Evolutionary conservation across 2,113 vertebrate species (phyloP), one percentile per base, ranked within the genome.

Genomic region (Caranx melampygus): DNA sequence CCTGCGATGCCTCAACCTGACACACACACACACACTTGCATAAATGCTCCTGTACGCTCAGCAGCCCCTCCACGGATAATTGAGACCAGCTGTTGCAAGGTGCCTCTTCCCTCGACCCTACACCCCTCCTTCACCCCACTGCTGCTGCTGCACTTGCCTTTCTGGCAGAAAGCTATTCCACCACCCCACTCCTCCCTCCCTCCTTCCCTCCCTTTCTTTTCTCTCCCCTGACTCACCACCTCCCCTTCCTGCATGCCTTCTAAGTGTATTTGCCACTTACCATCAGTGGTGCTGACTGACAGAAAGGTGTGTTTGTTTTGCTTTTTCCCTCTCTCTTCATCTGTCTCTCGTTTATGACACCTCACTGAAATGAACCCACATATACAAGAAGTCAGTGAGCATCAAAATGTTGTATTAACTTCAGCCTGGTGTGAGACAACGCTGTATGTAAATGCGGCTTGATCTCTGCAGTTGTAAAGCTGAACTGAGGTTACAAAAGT

Each of bases 21-120:
- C 71, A 81, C 79, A 75, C 70, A 61, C 78, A 68, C 12, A 75
- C 85, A 82, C 81, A 86, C 88, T 68, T 11, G 68, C 79, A 84
- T 76, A 86, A 86, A 89, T 51, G 60, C 83, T 88, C 79, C 91
- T 84, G 81, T 88, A 90, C 78, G 78, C 87, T 91, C 83, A 82
- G 86, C 77, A 86, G 75, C 89, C 86, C 88, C 86, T 90, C 90
- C 91, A 85, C 78, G 86, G 91, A 93, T 95, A 95, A 95, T 95
- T 94, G 94, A 93, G 95, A 94, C 87, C 95, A 95, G 95, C 94
- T 95, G 95, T 94, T 95, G 94, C 93, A 95, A 95, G 95, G 94
- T 95, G 94, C 94, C 94, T 93, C 89, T 93, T 90, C 89, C 86
- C 87, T 88, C 85, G 66, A 87, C 92, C 86, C 84, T 75, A 77